Base-by-base conservation (phyloP, 2,113 vertebrate genomes). In the Tursiops truncatus region DNA sequence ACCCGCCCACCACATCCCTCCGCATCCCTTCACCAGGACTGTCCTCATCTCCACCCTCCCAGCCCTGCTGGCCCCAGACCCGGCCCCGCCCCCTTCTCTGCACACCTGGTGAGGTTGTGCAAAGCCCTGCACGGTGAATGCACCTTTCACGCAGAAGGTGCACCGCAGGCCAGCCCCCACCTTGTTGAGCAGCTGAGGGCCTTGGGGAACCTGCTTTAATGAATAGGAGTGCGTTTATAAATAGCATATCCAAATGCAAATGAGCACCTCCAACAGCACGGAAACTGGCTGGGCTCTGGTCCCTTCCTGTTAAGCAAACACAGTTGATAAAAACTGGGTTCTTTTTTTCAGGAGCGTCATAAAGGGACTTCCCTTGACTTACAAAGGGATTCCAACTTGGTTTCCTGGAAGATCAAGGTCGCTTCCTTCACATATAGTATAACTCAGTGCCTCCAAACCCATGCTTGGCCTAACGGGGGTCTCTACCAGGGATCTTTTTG, bases 221-320 rank as follows among this genome's bases (percentile, higher is more conserved):
- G 79, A 97, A 96, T 81, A 97, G 91, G 79, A 91, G 82, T 38
- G 38, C 0, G 0, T 84, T 96, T 96, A 89, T 97, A 96, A 97
- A 97, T 82, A 96, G 95, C 68, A 68, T 73, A 79, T 92, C 97
- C 86, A 2, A 93, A 98, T 94, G 97, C 92, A 97, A 94, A 97
- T 87, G 58, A 95, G 58, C 74, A 91, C 82, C 33, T 91, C 94
- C 94, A 70, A 71, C 56, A 71, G 89, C 62, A 79, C 68, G 67
- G 80, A 84, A 96, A 92, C 44, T 9, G 56, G 44, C 53, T 76
- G 47, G 93, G 85, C 89, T 97, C 95, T 95, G 91, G 91, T 95
- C 1, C 5, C 62, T 95, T 95, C n/a, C 62, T 71, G 73, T 93
- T 81, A 86, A 91, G 60, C 84, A 91, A 93, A 96, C 33, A 50